Base-by-base conservation (phyloP, 2,888 invertebrate genomes). In the Heliconius cydno region DNA sequence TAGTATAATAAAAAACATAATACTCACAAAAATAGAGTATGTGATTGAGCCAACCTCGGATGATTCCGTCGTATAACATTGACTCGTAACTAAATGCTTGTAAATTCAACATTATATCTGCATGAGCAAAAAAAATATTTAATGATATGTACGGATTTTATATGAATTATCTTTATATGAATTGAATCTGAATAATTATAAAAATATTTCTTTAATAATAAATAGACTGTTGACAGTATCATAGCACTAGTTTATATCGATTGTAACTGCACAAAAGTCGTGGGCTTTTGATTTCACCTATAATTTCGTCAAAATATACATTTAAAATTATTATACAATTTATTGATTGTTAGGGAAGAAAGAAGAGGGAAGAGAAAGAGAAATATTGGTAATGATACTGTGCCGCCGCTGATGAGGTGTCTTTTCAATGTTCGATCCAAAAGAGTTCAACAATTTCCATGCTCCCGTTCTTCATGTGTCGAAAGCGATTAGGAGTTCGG, bases 31-130 rank as follows among this genome's bases (percentile, higher is more conserved):
- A 86, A 81, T 90, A 91, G 9, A 91, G 83, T 63, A 90, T 88
- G 75, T 91, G 92, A 72, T 89, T 89, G 7, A 94, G 84, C 95
- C 95, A 95, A 5, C 85, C 90, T 78, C 83, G 86, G 0, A 90
- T 19, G 0, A 91, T 83, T 1, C 94, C 94, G 66, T 89, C 85
- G 52, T 87, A 79, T 68, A 86, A 75, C 86, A 92, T 93, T 9
- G 89, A 82, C 19, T 78, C 79, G 76, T 92, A 92, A 80, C 94
- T 92, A 28, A 84, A 87, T 0, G 80, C 19, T 83, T 92, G 89
- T 66, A 95, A 84, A 30, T 84, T 38, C 3, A 74, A 75, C 93
- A 94, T 91, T 25, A 94, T 93, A 81, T 88, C 94, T 94, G 89
- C 83, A 92, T 25, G 41, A n/a, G 25, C 15, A 70, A 70, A 25